Evolutionary conservation across 2,797 vertebrate genomes (phyloP), one percentile per base, ranked within the genome.

Genomic region (Mustela erminea): DNA sequence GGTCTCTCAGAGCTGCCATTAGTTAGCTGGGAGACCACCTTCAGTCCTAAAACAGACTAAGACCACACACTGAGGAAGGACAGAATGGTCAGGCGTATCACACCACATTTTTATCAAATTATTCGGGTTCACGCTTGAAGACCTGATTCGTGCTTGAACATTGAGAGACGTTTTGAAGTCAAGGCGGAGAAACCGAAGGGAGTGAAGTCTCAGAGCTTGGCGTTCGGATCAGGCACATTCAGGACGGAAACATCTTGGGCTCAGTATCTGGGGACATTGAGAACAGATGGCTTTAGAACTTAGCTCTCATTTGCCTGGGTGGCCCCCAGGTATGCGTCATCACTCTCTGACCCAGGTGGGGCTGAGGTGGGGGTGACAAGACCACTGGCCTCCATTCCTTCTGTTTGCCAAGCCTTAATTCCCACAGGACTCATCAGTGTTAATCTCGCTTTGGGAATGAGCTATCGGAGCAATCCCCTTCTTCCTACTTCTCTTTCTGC

Each of bases 111-210:
- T 64, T 5, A 77, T 74, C n/a, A 62, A 54, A 18, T 56, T 27
- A 83, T 87, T 93, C 91, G 14, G 13, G n/a, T 58, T 81, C 90
- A n/a, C 23, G 18, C n/a, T 89, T 93, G 60, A 84, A 81, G 70
- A 68, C 46, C 21, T 32, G 13, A 3, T 60, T 62, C 4, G 21
- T 68, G 13, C 23, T 85, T 70, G 43, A 72, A 18, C 32, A 54
- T 17, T 4, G 3, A 85, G 54, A 35, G 29, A 43, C 38, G 32
- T 58, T 93, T 5, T 83, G 62, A 87, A 83, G 43, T 72, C 68
- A 49, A 80, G 18, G 21, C 90, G 35, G n/a, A 85, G 66, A 35
- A 74, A 23, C 23, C 35, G 35, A 83, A 43, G 6, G 35, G n/a
- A 78, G 41, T 3, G 66, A 20, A 52, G 7, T 62, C 54, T 86